Conservation (phyloP, 2,113 vertebrate species). For the Acanthochromis polyacanthus region DNA sequence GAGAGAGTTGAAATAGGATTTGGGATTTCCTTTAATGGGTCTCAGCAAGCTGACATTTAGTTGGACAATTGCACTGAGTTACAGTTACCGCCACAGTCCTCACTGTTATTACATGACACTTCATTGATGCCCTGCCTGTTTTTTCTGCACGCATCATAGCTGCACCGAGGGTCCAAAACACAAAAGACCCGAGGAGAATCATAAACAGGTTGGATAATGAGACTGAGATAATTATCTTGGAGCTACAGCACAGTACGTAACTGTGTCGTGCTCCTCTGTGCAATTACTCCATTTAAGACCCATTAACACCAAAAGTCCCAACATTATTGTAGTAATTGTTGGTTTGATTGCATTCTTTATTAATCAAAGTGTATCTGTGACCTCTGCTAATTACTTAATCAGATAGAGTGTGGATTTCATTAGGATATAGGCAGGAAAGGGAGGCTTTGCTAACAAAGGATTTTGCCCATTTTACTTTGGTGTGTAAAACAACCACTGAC, state of each 20-base stretch:
- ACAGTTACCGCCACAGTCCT: not conserved
- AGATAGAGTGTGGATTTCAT: slow-evolving; percentile 22
- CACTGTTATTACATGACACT: slow-evolving; percentile 7
- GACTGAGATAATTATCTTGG: slow-evolving; percentile 66
- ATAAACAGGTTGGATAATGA: slow-evolving; percentile 71
- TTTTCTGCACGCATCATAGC: slow-evolving; percentile 20
- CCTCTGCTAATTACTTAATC: slow-evolving; percentile 58
- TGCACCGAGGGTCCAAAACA: slow-evolving; percentile 38
- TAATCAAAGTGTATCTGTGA: slow-evolving; percentile 56
- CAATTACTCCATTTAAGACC: slow-evolving; percentile 68
- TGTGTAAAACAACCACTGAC: not conserved
- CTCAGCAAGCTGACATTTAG: slow-evolving; percentile 14
- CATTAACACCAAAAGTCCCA: slow-evolving; percentile 65
- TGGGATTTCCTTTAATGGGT: slow-evolving; percentile 26
- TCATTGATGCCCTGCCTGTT: slow-evolving; percentile 10
- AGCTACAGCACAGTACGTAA: slow-evolving; percentile 59
- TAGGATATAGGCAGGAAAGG: not conserved
- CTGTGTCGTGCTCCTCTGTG: slow-evolving; percentile 39
- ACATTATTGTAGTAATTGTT: slow-evolving; percentile 51
- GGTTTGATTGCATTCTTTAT: slow-evolving; percentile 63
- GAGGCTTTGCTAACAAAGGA: slow-evolving; percentile 9
- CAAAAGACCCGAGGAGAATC: slow-evolving; percentile 51
- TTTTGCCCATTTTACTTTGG: slow-evolving; percentile 1
- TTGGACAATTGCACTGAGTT: not conserved
- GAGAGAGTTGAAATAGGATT: slow-evolving; percentile 33